phyloP scores from a whole-genome alignment of 2,797 vertebrate genomes.

The Trachurus trachurus region DNA sequence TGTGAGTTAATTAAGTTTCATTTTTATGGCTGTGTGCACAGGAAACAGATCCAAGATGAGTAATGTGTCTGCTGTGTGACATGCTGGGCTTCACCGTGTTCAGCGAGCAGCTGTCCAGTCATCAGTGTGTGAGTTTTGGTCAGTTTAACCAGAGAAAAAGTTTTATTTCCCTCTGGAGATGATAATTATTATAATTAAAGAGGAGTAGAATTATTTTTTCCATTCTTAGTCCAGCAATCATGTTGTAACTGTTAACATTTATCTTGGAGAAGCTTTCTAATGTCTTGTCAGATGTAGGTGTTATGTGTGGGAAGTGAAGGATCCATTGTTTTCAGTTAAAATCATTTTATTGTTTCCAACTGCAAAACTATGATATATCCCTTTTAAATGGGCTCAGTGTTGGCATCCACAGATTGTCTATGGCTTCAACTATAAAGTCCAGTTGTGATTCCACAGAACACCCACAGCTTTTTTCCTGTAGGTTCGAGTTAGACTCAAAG shows the following conservation, averaged over 20 bases:
- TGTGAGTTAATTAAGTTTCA: constrained; percentile 41
- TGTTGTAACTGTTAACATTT: not conserved
- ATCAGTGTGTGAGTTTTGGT: not conserved
- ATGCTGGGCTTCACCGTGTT: not conserved
- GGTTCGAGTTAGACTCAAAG: not conserved
- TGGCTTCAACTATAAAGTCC: no score
- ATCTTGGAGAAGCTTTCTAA: no score
- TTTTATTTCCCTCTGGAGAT: not conserved
- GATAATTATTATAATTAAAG: not conserved
- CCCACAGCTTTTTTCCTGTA: not conserved
- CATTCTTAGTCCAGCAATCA: not conserved
- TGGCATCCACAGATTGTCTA: not conserved
- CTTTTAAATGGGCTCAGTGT: not conserved
- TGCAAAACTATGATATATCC: not conserved
- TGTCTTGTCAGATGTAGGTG: no score
- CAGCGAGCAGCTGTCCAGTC: not conserved
- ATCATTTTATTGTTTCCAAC: not conserved
- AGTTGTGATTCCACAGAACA: no score
- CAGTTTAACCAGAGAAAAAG: not conserved
- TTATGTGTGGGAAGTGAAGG: no score
- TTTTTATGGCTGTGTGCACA: constrained; percentile 2
- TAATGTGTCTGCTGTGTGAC: constrained; percentile 11
- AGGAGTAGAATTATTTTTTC: not conserved
- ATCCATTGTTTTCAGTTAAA: no score
- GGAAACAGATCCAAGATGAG: constrained; percentile 31